Evolutionary conservation across 2,113 vertebrate species (phyloP).

Genomic region (Hemibagrus wyckioides): DNA sequence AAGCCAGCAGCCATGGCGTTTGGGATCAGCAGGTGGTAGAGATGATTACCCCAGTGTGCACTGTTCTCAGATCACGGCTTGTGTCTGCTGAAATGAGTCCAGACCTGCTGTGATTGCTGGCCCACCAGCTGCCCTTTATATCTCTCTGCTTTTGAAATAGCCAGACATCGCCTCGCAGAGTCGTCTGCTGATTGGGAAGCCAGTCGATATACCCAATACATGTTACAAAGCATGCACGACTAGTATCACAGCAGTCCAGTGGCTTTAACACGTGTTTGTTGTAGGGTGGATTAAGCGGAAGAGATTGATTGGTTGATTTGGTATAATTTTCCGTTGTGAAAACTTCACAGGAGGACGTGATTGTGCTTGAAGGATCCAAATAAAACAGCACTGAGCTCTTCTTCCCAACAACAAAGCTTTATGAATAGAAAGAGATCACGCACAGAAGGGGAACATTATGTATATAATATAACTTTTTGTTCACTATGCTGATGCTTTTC

Average conservation of each 20-base stretch:
- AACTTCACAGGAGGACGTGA: slow-evolving; percentile 10
- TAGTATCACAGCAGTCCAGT: slow-evolving; percentile 9
- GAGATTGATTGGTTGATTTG: slow-evolving; percentile 36
- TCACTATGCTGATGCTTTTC: background rate
- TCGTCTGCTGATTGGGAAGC: slow-evolving; percentile 19
- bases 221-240: slow-evolving; percentile 30
- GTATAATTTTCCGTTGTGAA: slow-evolving; percentile 31
- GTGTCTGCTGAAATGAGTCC: slow-evolving; percentile 35
- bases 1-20: slow-evolving; percentile 32
- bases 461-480: background rate
- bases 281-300: slow-evolving; percentile 24
- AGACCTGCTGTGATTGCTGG: slow-evolving; percentile 32
- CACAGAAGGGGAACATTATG: background rate
- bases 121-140: slow-evolving; percentile 13
- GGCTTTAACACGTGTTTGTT: slow-evolving; percentile 40
- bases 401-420: background rate
- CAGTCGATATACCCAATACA: slow-evolving; percentile 33
- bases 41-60: slow-evolving; percentile 54
- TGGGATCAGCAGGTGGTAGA: slow-evolving; percentile 54
- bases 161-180: slow-evolving; percentile 19
- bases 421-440: background rate
- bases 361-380: slow-evolving; percentile 6
- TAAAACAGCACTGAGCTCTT: slow-evolving; percentile 6
- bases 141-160: slow-evolving; percentile 31
- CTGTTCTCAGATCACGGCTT: slow-evolving; percentile 40